These are phyloP conservation scores for Rhinoderma darwinii DNA, from an alignment of 2,113 vertebrate species.

Conservation along the genomic window DNA sequence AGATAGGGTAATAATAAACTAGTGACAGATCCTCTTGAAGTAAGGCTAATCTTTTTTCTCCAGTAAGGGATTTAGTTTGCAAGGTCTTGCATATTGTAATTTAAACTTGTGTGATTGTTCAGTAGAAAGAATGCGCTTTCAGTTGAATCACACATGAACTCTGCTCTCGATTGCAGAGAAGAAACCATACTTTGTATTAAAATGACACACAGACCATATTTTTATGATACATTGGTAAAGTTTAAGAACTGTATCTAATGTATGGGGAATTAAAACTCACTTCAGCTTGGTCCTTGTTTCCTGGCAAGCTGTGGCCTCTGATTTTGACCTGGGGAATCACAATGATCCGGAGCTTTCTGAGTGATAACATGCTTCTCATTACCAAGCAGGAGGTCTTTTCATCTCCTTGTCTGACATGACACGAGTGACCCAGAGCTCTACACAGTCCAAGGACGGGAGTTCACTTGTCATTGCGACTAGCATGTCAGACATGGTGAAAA, in stretches of 20 bases:
- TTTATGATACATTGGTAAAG: not conserved
- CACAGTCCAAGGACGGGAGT: slow-evolving; percentile 17
- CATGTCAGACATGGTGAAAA: not conserved
- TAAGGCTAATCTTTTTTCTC: not conserved
- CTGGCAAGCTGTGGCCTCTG: not conserved
- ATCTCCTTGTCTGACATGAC: slow-evolving; percentile 49
- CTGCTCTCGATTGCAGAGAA: not conserved
- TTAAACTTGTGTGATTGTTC: not conserved
- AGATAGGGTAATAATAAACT: too few species aligned
- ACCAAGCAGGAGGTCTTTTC: slow-evolving; percentile 24
- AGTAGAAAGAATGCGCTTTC: not conserved
- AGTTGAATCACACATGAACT: not conserved
- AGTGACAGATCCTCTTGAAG: too few species aligned
- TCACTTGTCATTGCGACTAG: not conserved
- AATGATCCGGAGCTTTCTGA: slow-evolving; percentile 32
- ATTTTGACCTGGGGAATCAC: not conserved
- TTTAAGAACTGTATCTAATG: not conserved
- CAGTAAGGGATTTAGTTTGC: not conserved
- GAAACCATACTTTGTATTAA: too few species aligned
- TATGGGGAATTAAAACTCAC: not conserved
- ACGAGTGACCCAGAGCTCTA: slow-evolving; percentile 34
- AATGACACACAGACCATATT: not conserved
- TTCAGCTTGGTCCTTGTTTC: slow-evolving; percentile 28
- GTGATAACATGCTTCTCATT: slow-evolving; percentile 51
- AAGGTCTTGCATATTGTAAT: not conserved